Base-by-base conservation (phyloP, 2,113 vertebrate species). In the Phocoena phocoena region DNA sequence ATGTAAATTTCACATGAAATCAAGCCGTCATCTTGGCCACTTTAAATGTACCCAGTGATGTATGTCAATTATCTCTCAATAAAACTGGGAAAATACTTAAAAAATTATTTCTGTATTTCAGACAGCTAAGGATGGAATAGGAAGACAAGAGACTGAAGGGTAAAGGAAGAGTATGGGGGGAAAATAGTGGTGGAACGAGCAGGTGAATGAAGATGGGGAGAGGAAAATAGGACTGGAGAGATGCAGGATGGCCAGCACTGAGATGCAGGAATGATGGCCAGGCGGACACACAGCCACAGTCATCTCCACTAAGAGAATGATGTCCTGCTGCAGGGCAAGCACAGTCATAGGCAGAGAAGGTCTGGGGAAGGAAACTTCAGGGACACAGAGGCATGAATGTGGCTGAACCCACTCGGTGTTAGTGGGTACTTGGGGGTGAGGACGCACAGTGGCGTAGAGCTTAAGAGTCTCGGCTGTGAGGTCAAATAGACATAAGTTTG, bases 371-470 rank as follows among this genome's bases (percentile, higher is more conserved):
- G 17, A 50, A 62, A 63, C 33, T 3, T 21, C 3, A 13, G 31
- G 11, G 33, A 14, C 33, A 20, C 26, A 31, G 20, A 25, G 76
- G 13, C 50, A 41, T 21, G 0, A 70, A 11, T 6, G 3, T 13
- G 41, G 14, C 21, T 12, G 38, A 26, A 9, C 53, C 28, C 36
- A n/a, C 50, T 20, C 6, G 9, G 65, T 6, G n/a, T 41, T 33
- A 18, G 38, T 13, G 21, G 26, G 20, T n/a, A 26, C 18, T 44
- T 26, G 6, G 15, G 21, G 4, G 58, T 23, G 62, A 33, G 60
- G 18, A 14, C 6, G 7, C 33, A 53, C 5, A 26, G 20, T 0
- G 2, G 17, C 36, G 1, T 5, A 26, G 47, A n/a, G 28, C 13
- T 38, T 91, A 5, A 60, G 13, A 8, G 14, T 81, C 26, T 70